phyloP scores from a whole-genome alignment of 2,113 vertebrate genomes.

The Phalacrocorax aristotelis region DNA sequence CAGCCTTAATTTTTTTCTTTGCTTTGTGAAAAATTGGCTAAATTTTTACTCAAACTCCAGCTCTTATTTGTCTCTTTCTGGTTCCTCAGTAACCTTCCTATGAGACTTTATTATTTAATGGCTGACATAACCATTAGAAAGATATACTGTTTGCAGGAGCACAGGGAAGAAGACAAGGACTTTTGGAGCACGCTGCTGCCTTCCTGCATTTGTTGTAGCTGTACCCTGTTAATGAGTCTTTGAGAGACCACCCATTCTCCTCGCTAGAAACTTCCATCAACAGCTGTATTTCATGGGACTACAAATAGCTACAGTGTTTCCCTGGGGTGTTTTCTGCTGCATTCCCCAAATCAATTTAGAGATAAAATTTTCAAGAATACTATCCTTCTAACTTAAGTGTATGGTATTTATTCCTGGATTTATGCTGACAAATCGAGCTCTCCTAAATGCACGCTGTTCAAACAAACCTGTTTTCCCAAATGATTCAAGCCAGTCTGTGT shows the following conservation, averaged over 20 bases:
- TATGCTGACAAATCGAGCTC: not conserved
- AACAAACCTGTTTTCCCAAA: not conserved
- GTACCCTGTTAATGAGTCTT: not conserved
- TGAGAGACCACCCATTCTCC: not conserved
- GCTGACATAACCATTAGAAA: not conserved
- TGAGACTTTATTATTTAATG: not conserved
- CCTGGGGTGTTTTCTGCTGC: not conserved
- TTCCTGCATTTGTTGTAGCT: not conserved
- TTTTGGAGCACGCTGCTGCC: not conserved
- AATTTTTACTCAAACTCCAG: not conserved
- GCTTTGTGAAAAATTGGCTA: not conserved
- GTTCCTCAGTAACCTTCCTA: not conserved
- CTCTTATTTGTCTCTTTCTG: not conserved
- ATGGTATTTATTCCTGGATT: not conserved
- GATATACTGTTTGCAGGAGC: not conserved
- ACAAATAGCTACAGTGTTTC: not conserved
- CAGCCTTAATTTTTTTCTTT: not conserved
- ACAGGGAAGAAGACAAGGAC: not conserved
- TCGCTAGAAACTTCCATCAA: not conserved
- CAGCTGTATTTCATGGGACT: not conserved
- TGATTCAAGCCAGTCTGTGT: not conserved
- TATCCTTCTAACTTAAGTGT: not conserved
- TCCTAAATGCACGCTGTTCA: not conserved
- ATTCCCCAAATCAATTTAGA: not conserved
- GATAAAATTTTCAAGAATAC: not conserved